Percentiles rank a stretch among this genome's conserved stretches.
phyloP scores from a whole-genome alignment of 2,888 invertebrate species.

The Eucera pruinosa region DNA sequence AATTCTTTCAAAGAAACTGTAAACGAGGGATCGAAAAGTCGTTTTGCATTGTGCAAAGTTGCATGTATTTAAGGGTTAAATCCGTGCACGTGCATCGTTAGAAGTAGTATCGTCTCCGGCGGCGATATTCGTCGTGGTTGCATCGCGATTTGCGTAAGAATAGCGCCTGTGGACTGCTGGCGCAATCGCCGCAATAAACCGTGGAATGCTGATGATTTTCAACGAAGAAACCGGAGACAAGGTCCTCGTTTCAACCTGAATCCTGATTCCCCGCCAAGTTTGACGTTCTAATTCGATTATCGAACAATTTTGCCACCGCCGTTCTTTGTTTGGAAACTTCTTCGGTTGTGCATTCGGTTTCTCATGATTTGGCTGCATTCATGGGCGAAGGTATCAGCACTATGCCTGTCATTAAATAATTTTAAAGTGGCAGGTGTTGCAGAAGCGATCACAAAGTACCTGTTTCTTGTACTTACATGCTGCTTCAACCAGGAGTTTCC shows the following conservation, averaged over 20 bases:
- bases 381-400: not conserved
- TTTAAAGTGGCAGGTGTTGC: not conserved
- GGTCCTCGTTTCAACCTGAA: slow-evolving; percentile 45
- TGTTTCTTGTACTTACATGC: no score
- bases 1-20: no score
- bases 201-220: slow-evolving; percentile 60
- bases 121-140: slow-evolving; percentile 54
- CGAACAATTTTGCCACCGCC: not conserved
- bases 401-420: not conserved
- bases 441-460: not conserved
- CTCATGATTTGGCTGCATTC: not conserved
- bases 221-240: slow-evolving; percentile 36
- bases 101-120: slow-evolving; percentile 9
- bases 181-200: slow-evolving; percentile 57
- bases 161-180: slow-evolving; percentile 21
- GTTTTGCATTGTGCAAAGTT: no score
- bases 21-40: no score
- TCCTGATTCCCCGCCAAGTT: slow-evolving; percentile 17
- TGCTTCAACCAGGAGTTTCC: no score
- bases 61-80: no score
- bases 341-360: not conserved
- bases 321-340: not conserved
- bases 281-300: not conserved
- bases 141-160: slow-evolving; percentile 64
- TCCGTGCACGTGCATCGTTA: slow-evolving; percentile 12